These are phyloP conservation scores for Cebus imitator DNA, from an alignment of 2,113 vertebrate genomes.

Conservation along the genomic window DNA sequence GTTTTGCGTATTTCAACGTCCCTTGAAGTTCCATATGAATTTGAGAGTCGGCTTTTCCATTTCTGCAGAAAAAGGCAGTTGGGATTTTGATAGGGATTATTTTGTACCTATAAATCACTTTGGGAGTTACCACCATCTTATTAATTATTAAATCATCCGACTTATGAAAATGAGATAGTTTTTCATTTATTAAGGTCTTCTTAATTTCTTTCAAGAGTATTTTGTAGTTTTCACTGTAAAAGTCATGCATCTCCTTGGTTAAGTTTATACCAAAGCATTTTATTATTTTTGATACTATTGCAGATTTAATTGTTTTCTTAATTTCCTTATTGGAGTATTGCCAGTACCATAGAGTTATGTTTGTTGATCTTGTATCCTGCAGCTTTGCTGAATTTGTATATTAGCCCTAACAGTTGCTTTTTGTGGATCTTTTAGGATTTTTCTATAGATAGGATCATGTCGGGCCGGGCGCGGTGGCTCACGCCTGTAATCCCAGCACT, in stretches of 20 bases:
- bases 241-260: not conserved
- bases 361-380: not conserved
- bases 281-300: conserved; percentile 9
- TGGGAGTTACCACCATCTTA: not conserved
- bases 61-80: not conserved
- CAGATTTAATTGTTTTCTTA: not conserved
- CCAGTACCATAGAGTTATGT: not conserved
- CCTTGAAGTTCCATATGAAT: not conserved
- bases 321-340: not conserved
- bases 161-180: not conserved
- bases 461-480: too few species aligned
- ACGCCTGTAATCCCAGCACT: too few species aligned
- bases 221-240: not conserved
- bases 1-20: not conserved
- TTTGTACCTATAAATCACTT: not conserved
- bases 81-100: not conserved
- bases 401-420: not conserved
- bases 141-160: not conserved
- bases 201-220: not conserved
- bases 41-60: conserved; percentile 21
- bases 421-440: not conserved
- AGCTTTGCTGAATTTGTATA: not conserved
- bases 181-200: not conserved
- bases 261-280: not conserved
- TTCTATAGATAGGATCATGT: not conserved